Evolutionary conservation across 2,888 invertebrate genomes (phyloP), one percentile per base, ranked within the genome.

Genomic region (Peribatodes rhomboidaria): DNA sequence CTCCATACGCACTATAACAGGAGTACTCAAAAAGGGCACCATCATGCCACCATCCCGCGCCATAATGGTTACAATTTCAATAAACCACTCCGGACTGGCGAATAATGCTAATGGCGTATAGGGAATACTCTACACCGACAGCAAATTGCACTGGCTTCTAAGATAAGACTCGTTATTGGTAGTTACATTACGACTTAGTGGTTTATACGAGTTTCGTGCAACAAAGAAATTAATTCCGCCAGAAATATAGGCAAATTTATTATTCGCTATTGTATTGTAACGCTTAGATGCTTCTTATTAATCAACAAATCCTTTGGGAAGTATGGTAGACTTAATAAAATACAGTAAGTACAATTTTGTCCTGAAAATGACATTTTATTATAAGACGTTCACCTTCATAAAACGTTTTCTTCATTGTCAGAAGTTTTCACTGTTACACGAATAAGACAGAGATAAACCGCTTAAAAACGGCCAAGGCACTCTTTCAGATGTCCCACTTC

Each of bases 21-120:
- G 57, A 35, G 59, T 58, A 16, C 50, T 46, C 39, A 52, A 58
- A 67, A 64, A 54, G 61, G 56, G 54, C 61, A 44, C 58, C 55
- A 58, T 67, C 61, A 41, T 50, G 55, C 41, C 64, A 39, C 49
- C 55, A 61, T 68, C 61, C 49, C 56, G n/a, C 37, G 55, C 42
- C 68, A 68, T 68, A 70, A 68, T 67, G 61, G 59, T 59, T 61
- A 65, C 61, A 61, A 57, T 68, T 70, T 68, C 69, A 67, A 70
- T 69, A 68, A 69, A 63, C 56, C 67, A 59, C 61, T 65, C 59
- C 46, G 61, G 56, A 33, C 9, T 61, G 42, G 65, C 37, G 53
- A 67, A 58, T 68, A 68, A 69, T 68, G 54, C 67, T 65, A 59
- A 61, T 63, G 49, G 67, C 55, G 41, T 53, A 44, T 53, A 44